These are phyloP conservation scores for Bucco capensis DNA, from an alignment of 2,113 vertebrate genomes.

Conservation along the genomic window DNA sequence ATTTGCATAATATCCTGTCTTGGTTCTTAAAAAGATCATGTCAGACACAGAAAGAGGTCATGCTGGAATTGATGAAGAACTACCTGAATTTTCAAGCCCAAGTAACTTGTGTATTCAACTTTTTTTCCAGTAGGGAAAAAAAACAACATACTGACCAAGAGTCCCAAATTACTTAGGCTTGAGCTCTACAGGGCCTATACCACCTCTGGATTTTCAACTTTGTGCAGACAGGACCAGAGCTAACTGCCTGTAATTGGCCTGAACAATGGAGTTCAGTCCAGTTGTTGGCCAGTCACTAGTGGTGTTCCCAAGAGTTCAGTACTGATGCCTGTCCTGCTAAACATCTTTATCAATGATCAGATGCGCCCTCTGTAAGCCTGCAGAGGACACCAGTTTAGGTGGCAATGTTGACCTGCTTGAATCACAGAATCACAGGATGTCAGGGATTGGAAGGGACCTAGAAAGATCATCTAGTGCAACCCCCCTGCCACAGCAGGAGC, in stretches of 20 bases:
- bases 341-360: not conserved
- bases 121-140: too few species aligned
- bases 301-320: not conserved
- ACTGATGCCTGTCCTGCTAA: not conserved
- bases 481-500: too few species aligned
- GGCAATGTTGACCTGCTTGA: not conserved
- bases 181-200: not conserved
- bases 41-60: not conserved
- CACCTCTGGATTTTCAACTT: not conserved
- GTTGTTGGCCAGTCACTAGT: not conserved
- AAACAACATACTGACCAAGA: not conserved
- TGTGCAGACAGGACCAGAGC: not conserved
- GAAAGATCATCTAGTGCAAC: too few species aligned
- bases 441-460: too few species aligned
- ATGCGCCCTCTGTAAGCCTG: too few species aligned
- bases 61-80: not conserved
- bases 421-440: too few species aligned
- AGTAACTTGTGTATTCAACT: not conserved
- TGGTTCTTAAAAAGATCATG: not conserved
- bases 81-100: not conserved
- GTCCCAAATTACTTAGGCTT: not conserved
- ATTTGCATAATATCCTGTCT: not conserved
- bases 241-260: not conserved
- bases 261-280: not conserved
- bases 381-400: not conserved